These are phyloP conservation scores for Volucella inflata DNA, from an alignment of 2,888 invertebrate species.

Conservation along the genomic window DNA sequence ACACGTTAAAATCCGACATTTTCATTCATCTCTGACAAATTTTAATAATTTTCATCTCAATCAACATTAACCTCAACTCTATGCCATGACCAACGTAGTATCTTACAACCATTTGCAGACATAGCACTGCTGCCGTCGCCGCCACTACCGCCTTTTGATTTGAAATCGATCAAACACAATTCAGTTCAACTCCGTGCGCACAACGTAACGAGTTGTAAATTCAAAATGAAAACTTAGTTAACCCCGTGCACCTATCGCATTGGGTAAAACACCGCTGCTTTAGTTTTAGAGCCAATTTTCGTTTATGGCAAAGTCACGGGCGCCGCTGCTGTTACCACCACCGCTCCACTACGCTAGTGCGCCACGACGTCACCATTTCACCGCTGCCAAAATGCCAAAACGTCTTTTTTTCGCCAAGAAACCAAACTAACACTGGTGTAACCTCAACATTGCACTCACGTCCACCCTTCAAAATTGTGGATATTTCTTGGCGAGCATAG, in stretches of 20 bases:
- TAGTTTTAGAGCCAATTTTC: slow-evolving; percentile 70
- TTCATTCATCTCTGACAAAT: slow-evolving; percentile 74
- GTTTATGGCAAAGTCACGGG: slow-evolving; percentile 75
- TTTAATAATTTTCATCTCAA: slow-evolving; percentile 75
- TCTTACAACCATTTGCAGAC: slow-evolving; percentile 29
- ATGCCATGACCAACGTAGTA: slow-evolving; percentile 25
- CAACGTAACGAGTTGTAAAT: slow-evolving; percentile 72
- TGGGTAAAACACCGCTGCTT: slow-evolving; percentile 30
- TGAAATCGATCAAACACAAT: slow-evolving; percentile 74
- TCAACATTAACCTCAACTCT: slow-evolving; percentile 72
- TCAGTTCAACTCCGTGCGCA: slow-evolving; percentile 66
- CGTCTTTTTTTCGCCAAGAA: slow-evolving; percentile 35
- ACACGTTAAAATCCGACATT: slow-evolving; percentile 39
- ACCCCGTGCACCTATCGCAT: slow-evolving; percentile 66
- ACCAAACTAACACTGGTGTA: slow-evolving; percentile 52
- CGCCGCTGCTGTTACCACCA: slow-evolving; percentile 42
- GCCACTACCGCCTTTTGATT: slow-evolving; percentile 66
- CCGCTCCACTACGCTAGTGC: slow-evolving; percentile 31
- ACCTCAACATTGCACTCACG: slow-evolving; percentile 75
- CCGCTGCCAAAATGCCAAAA: slow-evolving; percentile 48
- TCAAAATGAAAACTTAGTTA: slow-evolving; percentile 75
- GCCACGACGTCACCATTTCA: slow-evolving; percentile 18
- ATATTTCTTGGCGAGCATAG: slow-evolving; percentile 43
- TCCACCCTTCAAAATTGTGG: slow-evolving; percentile 74
- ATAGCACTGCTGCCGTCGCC: neutral